These are phyloP conservation scores for Heliconius hortense DNA, from an alignment of 2,888 invertebrate genomes.

Conservation along the genomic window DNA sequence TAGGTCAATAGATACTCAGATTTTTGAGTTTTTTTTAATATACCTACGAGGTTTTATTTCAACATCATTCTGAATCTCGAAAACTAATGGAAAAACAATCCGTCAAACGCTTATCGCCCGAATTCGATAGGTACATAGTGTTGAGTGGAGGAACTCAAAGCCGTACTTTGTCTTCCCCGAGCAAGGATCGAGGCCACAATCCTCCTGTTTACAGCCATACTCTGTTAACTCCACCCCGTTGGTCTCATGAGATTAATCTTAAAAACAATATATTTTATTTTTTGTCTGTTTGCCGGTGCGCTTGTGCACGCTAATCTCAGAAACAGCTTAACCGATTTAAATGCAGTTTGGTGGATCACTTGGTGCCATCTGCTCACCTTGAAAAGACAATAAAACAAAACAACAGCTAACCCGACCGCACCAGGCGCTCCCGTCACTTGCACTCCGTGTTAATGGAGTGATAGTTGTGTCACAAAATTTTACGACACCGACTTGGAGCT, in stretches of 20 bases:
- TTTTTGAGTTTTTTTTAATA: too few relatives aligned
- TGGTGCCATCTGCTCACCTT: not conserved
- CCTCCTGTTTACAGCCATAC: not conserved
- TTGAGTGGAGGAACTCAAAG: too few relatives aligned
- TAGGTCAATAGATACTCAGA: too few relatives aligned
- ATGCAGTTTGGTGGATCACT: not conserved
- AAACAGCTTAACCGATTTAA: too few relatives aligned
- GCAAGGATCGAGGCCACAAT: not conserved
- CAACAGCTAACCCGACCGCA: not conserved
- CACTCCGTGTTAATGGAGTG: not conserved
- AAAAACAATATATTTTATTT: too few relatives aligned
- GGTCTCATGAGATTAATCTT: too few relatives aligned
- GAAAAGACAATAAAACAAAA: not conserved
- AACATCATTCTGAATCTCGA: not conserved
- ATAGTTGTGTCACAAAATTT: not conserved
- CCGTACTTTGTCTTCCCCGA: not conserved
- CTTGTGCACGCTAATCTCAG: too few relatives aligned
- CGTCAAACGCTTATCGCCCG: too few relatives aligned
- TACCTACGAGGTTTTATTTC: too few relatives aligned
- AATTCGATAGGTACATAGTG: too few relatives aligned
- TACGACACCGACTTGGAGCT: constrained; percentile 11
- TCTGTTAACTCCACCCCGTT: too few relatives aligned
- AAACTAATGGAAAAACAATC: not conserved
- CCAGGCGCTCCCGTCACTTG: not conserved
- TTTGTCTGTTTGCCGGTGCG: too few relatives aligned